Evolutionary conservation across 2,888 invertebrate genomes (phyloP).

Genomic region (Rhagonycha fulva): DNA sequence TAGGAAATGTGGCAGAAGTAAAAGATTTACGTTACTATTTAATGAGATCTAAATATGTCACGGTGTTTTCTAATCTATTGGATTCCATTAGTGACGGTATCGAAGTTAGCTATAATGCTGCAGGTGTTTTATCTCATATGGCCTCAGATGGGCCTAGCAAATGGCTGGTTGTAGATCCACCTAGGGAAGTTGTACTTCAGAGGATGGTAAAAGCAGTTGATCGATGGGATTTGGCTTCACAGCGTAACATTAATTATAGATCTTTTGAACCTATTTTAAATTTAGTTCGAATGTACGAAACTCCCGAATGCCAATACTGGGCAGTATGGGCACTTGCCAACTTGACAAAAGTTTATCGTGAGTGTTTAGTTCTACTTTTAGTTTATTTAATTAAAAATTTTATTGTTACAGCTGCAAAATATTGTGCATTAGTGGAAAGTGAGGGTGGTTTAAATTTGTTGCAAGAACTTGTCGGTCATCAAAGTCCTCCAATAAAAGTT

Average conservation of each 20-base stretch:
- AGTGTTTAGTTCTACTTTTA: conserved; percentile 54
- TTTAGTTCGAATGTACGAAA: conserved; percentile 80
- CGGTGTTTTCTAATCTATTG: conserved; percentile 84
- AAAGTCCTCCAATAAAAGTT: conserved; percentile 66
- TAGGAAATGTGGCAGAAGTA: conserved; percentile 97
- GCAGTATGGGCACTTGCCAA: conserved; percentile 97
- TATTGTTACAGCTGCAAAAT: conserved; percentile 78
- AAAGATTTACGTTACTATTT: conserved; percentile 76
- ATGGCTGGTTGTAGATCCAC: conserved; percentile 78
- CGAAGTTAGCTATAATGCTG: conserved; percentile 96
- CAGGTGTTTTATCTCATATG: conserved; percentile 94
- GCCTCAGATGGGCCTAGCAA: conserved; percentile 86
- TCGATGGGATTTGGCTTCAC: conserved; percentile 85
- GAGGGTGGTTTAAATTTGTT: conserved; percentile 85
- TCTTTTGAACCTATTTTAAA: conserved; percentile 93
- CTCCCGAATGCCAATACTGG: conserved; percentile 94
- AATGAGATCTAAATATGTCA: conserved; percentile 83
- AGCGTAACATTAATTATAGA: conserved; percentile 95
- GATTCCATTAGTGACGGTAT: conserved; percentile 90
- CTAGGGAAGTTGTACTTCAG: conserved; percentile 70
- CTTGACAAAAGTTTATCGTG: conserved; percentile 89
- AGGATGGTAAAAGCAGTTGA: conserved; percentile 83
- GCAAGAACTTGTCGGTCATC: conserved; percentile 65
- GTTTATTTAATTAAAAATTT: conserved; percentile 1
- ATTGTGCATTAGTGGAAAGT: conserved; percentile 83